These are phyloP conservation scores for Todiramphus chloris DNA, from an alignment of 2,113 vertebrate genomes.

Conservation along the genomic window DNA sequence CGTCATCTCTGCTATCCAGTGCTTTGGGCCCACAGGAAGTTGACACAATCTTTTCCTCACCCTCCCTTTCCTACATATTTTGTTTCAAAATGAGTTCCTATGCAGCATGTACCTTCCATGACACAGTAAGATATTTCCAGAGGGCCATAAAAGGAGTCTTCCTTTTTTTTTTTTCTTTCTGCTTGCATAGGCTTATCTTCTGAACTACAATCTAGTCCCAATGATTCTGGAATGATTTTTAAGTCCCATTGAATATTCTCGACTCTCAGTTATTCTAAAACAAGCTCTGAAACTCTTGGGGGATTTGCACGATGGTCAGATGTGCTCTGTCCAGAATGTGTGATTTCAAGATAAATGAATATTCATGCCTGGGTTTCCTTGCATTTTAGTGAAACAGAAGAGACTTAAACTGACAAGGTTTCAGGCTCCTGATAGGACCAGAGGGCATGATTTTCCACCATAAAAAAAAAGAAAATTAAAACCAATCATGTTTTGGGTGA, in stretches of 20 bases:
- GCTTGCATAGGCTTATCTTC: accelerated
- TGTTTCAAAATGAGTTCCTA: not conserved
- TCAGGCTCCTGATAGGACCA: not conserved
- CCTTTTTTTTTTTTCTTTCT: not conserved
- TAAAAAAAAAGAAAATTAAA: not conserved
- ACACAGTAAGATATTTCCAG: not conserved
- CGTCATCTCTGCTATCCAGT: not conserved
- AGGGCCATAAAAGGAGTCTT: accelerated
- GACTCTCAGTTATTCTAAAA: not conserved
- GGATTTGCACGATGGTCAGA: not conserved
- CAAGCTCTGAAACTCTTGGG: not conserved
- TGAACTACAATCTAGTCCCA: not conserved
- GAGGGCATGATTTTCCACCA: not conserved
- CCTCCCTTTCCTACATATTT: not conserved
- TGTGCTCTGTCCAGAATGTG: not conserved
- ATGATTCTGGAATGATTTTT: not conserved
- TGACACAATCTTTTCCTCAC: not conserved
- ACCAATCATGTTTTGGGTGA: not conserved
- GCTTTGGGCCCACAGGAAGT: not conserved
- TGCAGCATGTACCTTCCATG: accelerated
- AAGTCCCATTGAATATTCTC: not conserved
- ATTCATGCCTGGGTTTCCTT: not conserved
- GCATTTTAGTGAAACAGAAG: not conserved
- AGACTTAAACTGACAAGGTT: not conserved
- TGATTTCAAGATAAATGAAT: not conserved